Conservation (phyloP, 2,113 vertebrate genomes). For the Misgurnus anguillicaudatus region DNA sequence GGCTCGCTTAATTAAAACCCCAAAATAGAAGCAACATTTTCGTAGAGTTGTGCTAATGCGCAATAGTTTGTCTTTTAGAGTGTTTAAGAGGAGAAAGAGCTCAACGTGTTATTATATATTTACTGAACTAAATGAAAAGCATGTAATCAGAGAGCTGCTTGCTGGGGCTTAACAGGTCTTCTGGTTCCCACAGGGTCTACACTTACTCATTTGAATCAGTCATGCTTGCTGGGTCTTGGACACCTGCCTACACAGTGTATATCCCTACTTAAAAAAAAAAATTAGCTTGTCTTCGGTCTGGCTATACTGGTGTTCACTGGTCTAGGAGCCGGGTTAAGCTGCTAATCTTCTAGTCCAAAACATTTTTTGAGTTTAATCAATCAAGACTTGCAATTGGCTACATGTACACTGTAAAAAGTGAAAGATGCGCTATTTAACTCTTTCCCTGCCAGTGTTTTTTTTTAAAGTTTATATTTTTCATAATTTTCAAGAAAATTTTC, state of each 20-base stretch:
- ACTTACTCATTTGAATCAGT: not conserved
- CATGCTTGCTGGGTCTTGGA: not conserved
- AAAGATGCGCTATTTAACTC: too few species aligned
- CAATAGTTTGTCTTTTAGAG: not conserved
- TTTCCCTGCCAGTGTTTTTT: too few species aligned
- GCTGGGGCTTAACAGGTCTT: not conserved
- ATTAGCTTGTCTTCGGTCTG: not conserved
- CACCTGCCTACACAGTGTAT: not conserved
- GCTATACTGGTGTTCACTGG: not conserved
- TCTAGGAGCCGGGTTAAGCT: not conserved
- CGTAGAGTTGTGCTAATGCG: not conserved
- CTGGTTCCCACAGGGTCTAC: not conserved
- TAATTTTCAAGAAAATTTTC: too few species aligned
- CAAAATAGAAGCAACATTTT: constrained; percentile 30
- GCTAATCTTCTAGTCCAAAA: not conserved
- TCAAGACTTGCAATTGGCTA: too few species aligned
- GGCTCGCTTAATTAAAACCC: constrained; percentile 7
- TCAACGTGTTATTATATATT: not conserved
- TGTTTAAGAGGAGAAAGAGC: not conserved
- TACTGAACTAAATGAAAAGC: not conserved
- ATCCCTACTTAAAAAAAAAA: not conserved
- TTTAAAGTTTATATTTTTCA: too few species aligned
- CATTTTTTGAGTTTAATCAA: not conserved
- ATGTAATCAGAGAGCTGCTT: not conserved
- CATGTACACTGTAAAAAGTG: too few species aligned